Conservation (phyloP, 1,140 invertebrate genomes). For the Laupala kohalensis region DNA sequence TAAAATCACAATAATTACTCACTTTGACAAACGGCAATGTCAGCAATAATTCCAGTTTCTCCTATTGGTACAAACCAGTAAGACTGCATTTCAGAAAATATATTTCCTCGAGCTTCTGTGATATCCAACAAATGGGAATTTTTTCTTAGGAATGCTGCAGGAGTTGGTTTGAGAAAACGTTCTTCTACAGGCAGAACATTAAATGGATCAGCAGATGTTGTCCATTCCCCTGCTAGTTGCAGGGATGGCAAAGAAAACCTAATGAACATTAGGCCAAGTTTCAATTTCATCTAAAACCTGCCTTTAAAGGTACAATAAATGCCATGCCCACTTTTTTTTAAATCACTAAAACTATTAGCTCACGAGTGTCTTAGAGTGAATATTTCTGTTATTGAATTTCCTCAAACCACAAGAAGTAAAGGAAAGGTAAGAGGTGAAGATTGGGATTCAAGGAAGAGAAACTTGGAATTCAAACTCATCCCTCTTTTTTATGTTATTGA, state of each 20-base stretch:
- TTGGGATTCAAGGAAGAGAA: too few species aligned
- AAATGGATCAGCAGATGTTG: conserved; percentile 14
- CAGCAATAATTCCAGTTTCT: conserved; percentile 35
- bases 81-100: conserved; percentile 41
- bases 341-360: too few species aligned
- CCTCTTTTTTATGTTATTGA: too few species aligned
- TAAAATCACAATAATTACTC: not conserved
- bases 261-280: too few species aligned
- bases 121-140: conserved; percentile 28
- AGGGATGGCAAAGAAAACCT: conserved; percentile 37
- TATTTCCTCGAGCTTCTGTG: conserved; percentile 34
- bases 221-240: conserved; percentile 31
- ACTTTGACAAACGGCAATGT: conserved; percentile 34
- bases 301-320: too few species aligned
- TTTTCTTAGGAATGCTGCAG: conserved; percentile 17
- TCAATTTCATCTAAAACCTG: too few species aligned
- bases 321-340: too few species aligned
- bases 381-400: too few species aligned
- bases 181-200: conserved; percentile 25
- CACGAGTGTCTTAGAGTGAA: too few species aligned
- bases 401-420: too few species aligned
- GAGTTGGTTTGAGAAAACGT: conserved; percentile 26
- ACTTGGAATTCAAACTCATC: too few species aligned
- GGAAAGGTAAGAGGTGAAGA: too few species aligned
- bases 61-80: conserved; percentile 40